These are phyloP conservation scores for Petrocephalus schoutedeni DNA, from an alignment of 2,797 vertebrate species.

Conservation along the genomic window DNA sequence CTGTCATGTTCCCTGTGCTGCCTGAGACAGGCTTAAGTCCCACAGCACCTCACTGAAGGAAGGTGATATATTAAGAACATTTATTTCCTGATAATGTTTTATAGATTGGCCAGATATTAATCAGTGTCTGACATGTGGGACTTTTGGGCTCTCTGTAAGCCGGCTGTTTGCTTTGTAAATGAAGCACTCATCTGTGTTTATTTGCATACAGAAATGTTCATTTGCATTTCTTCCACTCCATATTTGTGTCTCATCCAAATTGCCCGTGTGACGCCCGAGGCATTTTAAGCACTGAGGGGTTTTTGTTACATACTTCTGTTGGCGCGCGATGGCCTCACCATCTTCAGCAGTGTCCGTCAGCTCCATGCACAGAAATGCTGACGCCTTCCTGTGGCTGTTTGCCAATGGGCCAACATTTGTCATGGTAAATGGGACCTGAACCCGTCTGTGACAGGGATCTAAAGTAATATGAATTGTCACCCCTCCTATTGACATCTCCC, in stretches of 20 bases:
- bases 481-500: neutral
- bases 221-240: neutral
- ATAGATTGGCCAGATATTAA: neutral
- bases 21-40: neutral
- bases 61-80: neutral
- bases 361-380: neutral
- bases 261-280: neutral
- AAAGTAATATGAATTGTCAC: neutral
- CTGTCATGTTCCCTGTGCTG: slow-evolving; percentile 18
- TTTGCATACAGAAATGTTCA: neutral
- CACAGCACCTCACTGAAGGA: neutral
- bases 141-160: neutral
- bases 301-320: neutral
- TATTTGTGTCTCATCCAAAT: neutral
- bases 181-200: neutral
- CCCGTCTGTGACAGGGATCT: neutral
- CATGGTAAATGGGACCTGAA: neutral
- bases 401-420: neutral
- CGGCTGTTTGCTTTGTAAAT: neutral
- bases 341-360: neutral
- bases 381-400: neutral
- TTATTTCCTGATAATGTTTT: neutral
- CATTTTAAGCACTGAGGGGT: neutral
- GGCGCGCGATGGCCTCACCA: neutral
- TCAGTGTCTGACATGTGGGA: neutral